phyloP scores from a whole-genome alignment of 2,888 invertebrate genomes.

The Plutella xylostella region DNA sequence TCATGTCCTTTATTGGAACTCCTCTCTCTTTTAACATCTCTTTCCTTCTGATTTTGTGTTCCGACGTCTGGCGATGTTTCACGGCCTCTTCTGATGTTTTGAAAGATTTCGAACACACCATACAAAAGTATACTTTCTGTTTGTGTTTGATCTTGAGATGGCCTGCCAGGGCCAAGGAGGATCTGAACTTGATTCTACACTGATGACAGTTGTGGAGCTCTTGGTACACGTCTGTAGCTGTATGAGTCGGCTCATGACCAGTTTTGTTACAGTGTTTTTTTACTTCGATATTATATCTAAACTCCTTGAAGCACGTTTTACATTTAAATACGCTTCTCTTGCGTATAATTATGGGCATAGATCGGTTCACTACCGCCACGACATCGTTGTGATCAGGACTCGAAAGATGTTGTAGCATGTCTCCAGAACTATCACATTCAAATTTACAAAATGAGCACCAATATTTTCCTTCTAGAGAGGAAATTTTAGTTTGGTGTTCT shows the following conservation, averaged over 20 bases:
- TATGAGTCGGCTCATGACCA: conserved; percentile 58
- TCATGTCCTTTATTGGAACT: conserved; percentile 38
- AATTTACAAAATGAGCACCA: conserved; percentile 83
- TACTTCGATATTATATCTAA: conserved; percentile 81
- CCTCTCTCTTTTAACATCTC: conserved; percentile 47
- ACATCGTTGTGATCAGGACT: conserved; percentile 78
- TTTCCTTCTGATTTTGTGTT: conserved; percentile 73
- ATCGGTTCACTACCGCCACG: conserved; percentile 80
- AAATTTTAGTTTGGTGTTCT: conserved; percentile 66
- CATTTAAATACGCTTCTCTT: conserved; percentile 75
- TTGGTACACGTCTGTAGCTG: conserved; percentile 75
- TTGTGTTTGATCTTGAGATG: conserved; percentile 74
- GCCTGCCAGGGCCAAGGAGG: conserved; percentile 74
- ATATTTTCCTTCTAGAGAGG: conserved; percentile 69
- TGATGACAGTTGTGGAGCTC: conserved; percentile 71
- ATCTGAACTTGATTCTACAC: conserved; percentile 72
- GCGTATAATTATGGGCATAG: conserved; percentile 82
- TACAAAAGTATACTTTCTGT: conserved; percentile 73
- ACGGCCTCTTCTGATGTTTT: conserved; percentile 71
- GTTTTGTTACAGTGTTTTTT: conserved; percentile 69
- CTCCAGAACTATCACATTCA: conserved; percentile 71
- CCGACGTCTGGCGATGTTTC: conserved; percentile 73
- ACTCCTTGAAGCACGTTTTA: conserved; percentile 73
- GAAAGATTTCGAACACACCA: conserved; percentile 76
- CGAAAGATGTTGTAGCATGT: conserved; percentile 77